Evolutionary conservation across 2,113 vertebrate genomes (phyloP).

Genomic region (Junco hyemalis): DNA sequence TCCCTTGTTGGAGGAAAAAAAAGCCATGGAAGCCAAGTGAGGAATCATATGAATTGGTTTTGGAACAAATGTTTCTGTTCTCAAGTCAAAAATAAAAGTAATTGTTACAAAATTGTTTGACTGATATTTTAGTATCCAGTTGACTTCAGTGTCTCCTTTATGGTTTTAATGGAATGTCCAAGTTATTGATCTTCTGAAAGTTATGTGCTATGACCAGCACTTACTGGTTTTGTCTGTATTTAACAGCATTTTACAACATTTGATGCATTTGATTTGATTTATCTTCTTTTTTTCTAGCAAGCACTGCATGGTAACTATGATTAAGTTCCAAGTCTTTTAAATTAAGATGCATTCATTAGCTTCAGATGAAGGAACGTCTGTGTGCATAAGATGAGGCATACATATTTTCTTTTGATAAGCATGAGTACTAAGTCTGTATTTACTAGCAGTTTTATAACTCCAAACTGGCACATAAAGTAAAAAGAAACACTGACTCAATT

Average conservation of each 20-base stretch:
- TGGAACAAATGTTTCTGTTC: not conserved
- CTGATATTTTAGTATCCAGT: not conserved
- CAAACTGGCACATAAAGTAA: not conserved
- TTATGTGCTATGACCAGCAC: fast-evolving
- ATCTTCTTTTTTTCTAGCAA: not conserved
- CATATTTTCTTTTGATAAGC: not conserved
- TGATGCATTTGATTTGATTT: not conserved
- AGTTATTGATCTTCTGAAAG: not conserved
- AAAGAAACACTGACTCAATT: not conserved
- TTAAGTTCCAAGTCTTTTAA: not conserved
- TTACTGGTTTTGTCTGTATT: not conserved
- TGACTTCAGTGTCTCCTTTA: not conserved
- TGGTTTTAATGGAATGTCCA: not conserved
- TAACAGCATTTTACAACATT: not conserved
- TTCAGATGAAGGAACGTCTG: not conserved
- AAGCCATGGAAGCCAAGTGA: not conserved
- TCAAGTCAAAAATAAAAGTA: not conserved
- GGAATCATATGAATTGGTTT: not conserved
- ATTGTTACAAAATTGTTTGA: not conserved
- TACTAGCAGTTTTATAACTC: not conserved
- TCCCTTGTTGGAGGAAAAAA: not conserved
- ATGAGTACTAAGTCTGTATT: not conserved
- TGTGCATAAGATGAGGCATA: not conserved
- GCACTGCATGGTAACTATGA: not conserved
- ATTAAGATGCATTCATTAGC: not conserved